phyloP scores from a whole-genome alignment of 2,797 vertebrate species.

The Graptemys geographica region DNA sequence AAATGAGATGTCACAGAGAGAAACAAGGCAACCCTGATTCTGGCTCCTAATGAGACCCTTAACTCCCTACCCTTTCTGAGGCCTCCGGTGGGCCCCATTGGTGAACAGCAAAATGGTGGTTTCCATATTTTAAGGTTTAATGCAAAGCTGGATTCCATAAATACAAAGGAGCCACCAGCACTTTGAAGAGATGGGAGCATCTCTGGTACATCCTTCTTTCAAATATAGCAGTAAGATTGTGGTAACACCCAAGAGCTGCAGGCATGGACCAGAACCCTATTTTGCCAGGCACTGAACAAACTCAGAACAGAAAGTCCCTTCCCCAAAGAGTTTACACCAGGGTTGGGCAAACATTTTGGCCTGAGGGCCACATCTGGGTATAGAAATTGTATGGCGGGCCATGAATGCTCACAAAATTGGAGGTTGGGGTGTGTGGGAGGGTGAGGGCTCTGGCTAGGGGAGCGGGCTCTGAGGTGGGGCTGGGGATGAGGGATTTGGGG shows the following conservation, averaged over 20 bases:
- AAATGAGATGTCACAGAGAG: constrained; percentile 30
- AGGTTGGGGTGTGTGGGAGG: too few species aligned
- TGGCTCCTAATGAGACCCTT: not conserved
- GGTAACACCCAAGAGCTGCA: not conserved
- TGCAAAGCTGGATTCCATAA: not conserved
- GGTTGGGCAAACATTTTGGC: too few species aligned
- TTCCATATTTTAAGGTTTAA: not conserved
- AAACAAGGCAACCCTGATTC: not conserved
- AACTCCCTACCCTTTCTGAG: not conserved
- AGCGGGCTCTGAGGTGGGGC: too few species aligned
- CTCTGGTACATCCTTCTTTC: not conserved
- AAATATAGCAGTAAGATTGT: not conserved
- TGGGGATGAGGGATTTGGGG: too few species aligned
- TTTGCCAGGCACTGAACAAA: not conserved
- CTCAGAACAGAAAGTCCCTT: accelerated
- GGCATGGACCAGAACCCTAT: not conserved
- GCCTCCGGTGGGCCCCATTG: not conserved
- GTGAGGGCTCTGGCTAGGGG: too few species aligned
- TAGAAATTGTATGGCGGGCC: too few species aligned
- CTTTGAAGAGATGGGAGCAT: not conserved
- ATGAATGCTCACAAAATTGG: too few species aligned
- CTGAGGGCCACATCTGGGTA: too few species aligned
- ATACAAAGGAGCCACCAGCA: not conserved
- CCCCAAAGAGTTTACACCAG: too few species aligned
- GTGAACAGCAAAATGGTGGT: not conserved